phyloP scores from a whole-genome alignment of 2,888 invertebrate species.

The Drosophila phalerata region DNA sequence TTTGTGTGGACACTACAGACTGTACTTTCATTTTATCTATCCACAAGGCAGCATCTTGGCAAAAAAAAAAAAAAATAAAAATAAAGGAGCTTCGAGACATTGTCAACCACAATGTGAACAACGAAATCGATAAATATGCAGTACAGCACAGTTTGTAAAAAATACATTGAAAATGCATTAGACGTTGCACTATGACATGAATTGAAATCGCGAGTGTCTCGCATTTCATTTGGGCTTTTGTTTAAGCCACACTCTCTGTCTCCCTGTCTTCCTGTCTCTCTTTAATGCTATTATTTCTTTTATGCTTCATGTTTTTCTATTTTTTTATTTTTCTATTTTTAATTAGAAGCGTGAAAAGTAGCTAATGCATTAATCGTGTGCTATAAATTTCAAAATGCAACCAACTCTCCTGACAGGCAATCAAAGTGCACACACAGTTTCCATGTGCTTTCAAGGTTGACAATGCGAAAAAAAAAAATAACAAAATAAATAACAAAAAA shows the following conservation, averaged over 20 bases:
- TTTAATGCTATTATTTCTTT: neutral
- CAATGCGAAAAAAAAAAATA: constrained; percentile 24
- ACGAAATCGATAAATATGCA: constrained; percentile 76
- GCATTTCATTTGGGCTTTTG: constrained; percentile 34
- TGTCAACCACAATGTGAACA: constrained; percentile 33
- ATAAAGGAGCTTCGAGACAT: constrained; percentile 15
- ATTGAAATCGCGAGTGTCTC: constrained; percentile 60
- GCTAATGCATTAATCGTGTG: constrained; percentile 79
- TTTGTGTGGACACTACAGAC: constrained; percentile 72
- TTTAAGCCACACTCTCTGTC: too few relatives aligned
- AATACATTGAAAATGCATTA: constrained; percentile 80
- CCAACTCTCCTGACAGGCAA: constrained; percentile 64
- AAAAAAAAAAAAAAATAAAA: neutral
- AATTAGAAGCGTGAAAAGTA: constrained; percentile 68
- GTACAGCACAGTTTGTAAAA: constrained; percentile 49
- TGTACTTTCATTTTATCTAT: constrained; percentile 71
- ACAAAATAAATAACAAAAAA: constrained; percentile 5
- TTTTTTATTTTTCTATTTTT: constrained; percentile 12
- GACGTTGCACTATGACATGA: constrained; percentile 66
- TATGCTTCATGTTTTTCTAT: neutral
- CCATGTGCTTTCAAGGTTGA: constrained; percentile 72
- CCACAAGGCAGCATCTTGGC: constrained; percentile 49
- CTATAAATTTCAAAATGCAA: constrained; percentile 70
- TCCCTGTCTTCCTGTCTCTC: neutral
- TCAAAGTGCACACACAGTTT: constrained; percentile 72